Base-by-base conservation (phyloP, 1,140 invertebrate genomes). In the Hyles euphorbiae region DNA sequence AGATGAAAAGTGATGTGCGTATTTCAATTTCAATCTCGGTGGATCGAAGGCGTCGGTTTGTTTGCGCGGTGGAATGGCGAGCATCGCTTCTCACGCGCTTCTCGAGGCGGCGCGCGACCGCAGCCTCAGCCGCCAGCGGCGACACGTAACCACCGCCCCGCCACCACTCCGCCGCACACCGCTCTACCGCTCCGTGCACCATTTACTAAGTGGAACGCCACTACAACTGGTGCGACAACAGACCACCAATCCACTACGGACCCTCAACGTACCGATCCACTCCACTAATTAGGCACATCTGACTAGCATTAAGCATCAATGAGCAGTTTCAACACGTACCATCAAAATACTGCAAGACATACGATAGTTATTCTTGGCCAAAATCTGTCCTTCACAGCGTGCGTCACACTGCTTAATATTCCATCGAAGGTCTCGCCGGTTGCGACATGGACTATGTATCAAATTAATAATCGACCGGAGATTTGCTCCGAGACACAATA, bases 191-290 rank as follows among this genome's bases (percentile, higher is more conserved):
- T 67, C 60, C 59, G 63, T 72, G 78, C 77, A 71, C 78, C 70
- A 77, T 78, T 80, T 81, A 62, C 53, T 67, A 78, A 77, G 65
- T 78, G 70, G 75, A 70, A 69, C 78, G 65, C 65, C 65, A 63
- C 70, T 65, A 70, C 66, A 68, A 63, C 58, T 63, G 63, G 53
- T 57, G 45, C 44, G 45, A 48, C 36, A 47, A 48, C 46, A 48
- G n/a, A 48, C 46, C 2, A n/a, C 7, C 12, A 48, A n/a, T 22
- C 22, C 22, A 22, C 22, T 22, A 22, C 22, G 22, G 22, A 22
- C 22, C 22, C 22, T 22, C 22, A 22, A 22, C 22, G 22, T 22
- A 22, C 36, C 36, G 8, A 40, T 8, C 5, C 36, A 5, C 36
- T 5, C 36, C 36, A 40, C 36, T 8, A 40, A 40, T 8, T 40